Base-by-base conservation (phyloP, 2,888 invertebrate genomes). In the Hypercompe scribonia region DNA sequence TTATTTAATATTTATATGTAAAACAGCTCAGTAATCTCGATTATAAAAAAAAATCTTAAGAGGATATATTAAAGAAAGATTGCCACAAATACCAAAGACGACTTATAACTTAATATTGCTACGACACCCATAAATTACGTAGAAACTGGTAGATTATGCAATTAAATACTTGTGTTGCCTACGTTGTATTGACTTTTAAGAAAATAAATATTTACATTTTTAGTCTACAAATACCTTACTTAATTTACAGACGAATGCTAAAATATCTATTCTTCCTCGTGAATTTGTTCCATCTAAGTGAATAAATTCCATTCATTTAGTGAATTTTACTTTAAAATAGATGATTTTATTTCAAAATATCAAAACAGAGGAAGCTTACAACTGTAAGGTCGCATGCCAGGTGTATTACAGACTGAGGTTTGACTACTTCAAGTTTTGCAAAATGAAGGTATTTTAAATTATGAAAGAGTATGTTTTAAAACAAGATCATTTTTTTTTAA, bases 271-370 rank as follows among this genome's bases (percentile, higher is more conserved):
- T 68, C 77, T 72, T 70, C 54, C 58, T 81, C 31, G 71, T 64
- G 69, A 76, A 73, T 75, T 71, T 28, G 67, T 79, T 78, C 71
- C 61, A 68, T 67, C 46, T 70, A 42, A 70, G 34, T 74, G 54
- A 68, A 65, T 46, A 69, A 77, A 65, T 50, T 68, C 46, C 73
- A 86, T 84, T 81, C 83, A 81, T 86, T 83, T 82, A 81, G 73
- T 77, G 74, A 73, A 76, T 81, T 81, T 42, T 74, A 71, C 77
- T 80, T 78, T 81, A 76, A 80, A 81, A 78, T 81, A 80, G 78
- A 79, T 78, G 71, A 73, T 78, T 71, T 74, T 65, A 69, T 67
- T 65, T 72, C 71, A 76, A 74, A 73, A 65, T 33, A n/a, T 34
- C 64, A 75, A 70, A 61, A 76, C 74, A 74, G 61, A 54, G 24